Evolutionary conservation across 2,888 invertebrate genomes (phyloP).

Genomic region (Agapetus fuscipes): DNA sequence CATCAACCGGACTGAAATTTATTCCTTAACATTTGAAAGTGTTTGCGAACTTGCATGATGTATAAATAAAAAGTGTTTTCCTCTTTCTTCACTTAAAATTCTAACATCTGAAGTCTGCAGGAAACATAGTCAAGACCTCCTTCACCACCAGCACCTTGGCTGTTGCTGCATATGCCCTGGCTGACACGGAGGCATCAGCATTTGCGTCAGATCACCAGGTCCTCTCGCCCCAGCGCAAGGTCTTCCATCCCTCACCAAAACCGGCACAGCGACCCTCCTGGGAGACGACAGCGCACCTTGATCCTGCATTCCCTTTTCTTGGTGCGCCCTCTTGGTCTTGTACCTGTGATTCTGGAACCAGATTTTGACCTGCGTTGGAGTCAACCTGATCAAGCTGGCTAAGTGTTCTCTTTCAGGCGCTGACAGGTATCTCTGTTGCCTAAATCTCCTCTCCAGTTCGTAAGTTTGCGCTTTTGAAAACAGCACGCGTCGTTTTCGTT

Average conservation of each 20-base stretch:
- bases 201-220: conserved; percentile 40
- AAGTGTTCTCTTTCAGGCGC: conserved; percentile 97
- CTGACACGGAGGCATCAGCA: conserved; percentile 42
- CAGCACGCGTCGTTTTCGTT: conserved; percentile 89
- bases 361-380: conserved; percentile 97
- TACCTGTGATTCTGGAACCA: conserved; percentile 99
- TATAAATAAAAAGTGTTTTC: too few species aligned
- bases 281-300: conserved; percentile 68
- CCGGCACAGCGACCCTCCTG: conserved; percentile 86
- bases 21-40: too few species aligned
- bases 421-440: conserved; percentile 92
- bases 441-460: conserved; percentile 88
- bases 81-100: too few species aligned
- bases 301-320: conserved; percentile 77
- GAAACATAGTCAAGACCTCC: too few species aligned
- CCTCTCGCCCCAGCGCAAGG: conserved; percentile 63
- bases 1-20: too few species aligned
- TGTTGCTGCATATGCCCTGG: conserved; percentile 26
- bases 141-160: conserved; percentile 48
- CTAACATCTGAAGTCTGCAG: too few species aligned
- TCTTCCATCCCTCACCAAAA: conserved; percentile 88
- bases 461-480: conserved; percentile 98
- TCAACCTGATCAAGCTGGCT: conserved; percentile 87
- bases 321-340: conserved; percentile 96
- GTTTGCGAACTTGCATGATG: too few species aligned